phyloP scores from a whole-genome alignment of 2,113 vertebrate species.

The Callaeas wilsoni region DNA sequence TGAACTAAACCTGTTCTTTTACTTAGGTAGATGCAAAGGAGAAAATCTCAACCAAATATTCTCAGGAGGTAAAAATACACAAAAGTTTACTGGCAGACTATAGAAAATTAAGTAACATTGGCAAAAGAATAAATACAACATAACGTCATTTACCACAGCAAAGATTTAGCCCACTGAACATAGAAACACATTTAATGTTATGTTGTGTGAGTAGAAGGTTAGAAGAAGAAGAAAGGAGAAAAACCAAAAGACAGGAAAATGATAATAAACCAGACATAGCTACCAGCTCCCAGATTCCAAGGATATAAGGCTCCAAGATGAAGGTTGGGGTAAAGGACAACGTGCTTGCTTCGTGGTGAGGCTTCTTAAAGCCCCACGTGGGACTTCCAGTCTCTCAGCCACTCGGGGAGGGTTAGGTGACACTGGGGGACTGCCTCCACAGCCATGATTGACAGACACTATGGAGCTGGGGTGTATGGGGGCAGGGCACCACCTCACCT shows the following conservation, averaged over 20 bases:
- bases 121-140: neutral
- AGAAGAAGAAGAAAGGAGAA: neutral
- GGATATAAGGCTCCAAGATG: neutral
- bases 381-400: neutral
- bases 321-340: neutral
- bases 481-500: neutral
- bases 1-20: neutral
- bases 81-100: neutral
- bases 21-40: neutral
- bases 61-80: neutral
- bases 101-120: neutral
- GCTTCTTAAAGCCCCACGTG: neutral
- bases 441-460: neutral
- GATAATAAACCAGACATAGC: neutral
- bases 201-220: neutral
- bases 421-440: neutral
- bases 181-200: neutral
- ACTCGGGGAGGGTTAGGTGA: too few species aligned
- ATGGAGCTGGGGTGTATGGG: neutral
- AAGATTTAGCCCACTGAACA: neutral
- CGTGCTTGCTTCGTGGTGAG: fast-evolving
- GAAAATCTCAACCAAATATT: neutral
- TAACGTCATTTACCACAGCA: neutral
- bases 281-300: neutral
- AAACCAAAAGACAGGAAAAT: neutral